Percentiles rank a stretch among this genome's conserved stretches.
These are phyloP conservation scores for Sycophaga agraensis DNA, from an alignment of 1,140 invertebrate genomes.

Conservation along the genomic window DNA sequence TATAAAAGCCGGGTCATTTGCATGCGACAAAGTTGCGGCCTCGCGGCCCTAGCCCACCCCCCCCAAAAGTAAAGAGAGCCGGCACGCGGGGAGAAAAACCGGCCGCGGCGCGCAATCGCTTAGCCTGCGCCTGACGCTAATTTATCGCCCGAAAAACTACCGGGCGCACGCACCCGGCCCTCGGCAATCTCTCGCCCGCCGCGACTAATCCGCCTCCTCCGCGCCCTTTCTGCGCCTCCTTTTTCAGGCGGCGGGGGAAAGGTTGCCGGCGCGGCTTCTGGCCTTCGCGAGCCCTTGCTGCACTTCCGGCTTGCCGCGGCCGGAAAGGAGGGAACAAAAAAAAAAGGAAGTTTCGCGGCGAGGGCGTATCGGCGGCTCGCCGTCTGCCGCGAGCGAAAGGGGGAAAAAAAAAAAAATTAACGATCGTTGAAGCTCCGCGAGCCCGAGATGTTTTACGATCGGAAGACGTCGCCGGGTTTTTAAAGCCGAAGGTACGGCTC, in stretches of 20 bases:
- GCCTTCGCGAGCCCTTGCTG: no score
- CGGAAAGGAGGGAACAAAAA: no score
- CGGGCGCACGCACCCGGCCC: not conserved
- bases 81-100: conserved; percentile 4
- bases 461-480: no score
- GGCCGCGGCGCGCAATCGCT: conserved; percentile 8
- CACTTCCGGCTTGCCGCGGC: no score
- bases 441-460: no score
- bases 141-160: conserved; percentile 16
- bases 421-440: no score
- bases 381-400: no score
- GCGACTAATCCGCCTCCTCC: not conserved
- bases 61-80: conserved; percentile 1
- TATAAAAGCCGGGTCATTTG: conserved; percentile 9
- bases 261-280: no score
- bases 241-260: no score
- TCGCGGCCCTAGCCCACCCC: not conserved
- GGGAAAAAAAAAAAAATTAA: no score
- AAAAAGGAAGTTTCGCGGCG: not conserved
- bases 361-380: no score
- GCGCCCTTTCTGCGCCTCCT: not conserved
- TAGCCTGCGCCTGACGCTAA: conserved; percentile 15
- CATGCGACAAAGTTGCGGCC: conserved; percentile 1
- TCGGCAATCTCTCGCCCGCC: conserved; percentile 9
- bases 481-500: no score